Base-by-base conservation (phyloP, 1,140 invertebrate species). In the Drosophila funebris region DNA sequence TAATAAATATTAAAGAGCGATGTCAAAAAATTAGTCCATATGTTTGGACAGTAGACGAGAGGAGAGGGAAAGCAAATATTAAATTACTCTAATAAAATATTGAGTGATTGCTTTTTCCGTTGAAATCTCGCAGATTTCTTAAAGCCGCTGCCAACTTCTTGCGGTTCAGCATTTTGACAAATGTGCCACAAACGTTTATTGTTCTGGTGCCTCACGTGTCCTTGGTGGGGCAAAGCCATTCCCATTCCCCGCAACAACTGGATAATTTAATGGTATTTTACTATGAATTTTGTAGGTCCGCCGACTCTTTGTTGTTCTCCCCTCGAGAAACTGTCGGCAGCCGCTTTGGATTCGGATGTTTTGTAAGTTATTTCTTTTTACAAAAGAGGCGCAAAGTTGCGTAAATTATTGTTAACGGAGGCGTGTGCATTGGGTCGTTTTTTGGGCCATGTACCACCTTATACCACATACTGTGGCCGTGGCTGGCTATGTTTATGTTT, bases 371-470 rank as follows among this genome's bases (percentile, higher is more conserved):
- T 87, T 72, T 61, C 41, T 88, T 87, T 87, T 88, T 88, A 87
- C 82, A 87, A 87, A 87, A 87, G 78, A 87, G 83, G 82, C 76
- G 82, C 82, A 87, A 87, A 87, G 82, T 87, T 87, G 82, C 82
- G 82, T 87, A 88, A 87, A 87, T 87, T 87, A 87, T 87, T 87
- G 82, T 88, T 82, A 87, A 87, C 78, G 44, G 75, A 82, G 83
- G 82, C 82, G 82, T 87, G 82, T 88, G 71, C 66, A 76, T 69
- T 76, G 78, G 29, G 27, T 50, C 9, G 44, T 27, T 46, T 18
- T 48, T 24, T 48, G 48, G 27, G 27, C 48, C 48, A 18, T 52
- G 48, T 52, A 18, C 41, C 68, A 63, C 56, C 50, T 62, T 18
- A 29, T 48, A 48, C 24, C 44, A 46, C 43, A 20, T 18, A 46